Base-by-base conservation (phyloP, 1,140 invertebrate genomes). In the Sinonovacula constricta region DNA sequence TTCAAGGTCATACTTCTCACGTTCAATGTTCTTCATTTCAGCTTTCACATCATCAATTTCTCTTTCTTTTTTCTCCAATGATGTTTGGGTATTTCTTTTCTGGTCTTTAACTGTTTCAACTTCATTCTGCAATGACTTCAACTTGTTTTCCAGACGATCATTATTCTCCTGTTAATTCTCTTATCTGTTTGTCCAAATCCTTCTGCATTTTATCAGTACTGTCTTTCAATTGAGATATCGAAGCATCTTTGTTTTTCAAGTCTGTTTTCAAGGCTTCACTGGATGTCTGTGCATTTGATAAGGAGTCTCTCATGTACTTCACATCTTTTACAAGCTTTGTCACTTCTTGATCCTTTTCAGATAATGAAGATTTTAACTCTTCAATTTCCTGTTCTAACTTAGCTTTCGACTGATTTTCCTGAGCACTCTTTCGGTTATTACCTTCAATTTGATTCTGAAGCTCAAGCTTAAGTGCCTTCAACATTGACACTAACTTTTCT, bases 261-360 rank as follows among this genome's bases (percentile, higher is more conserved):
- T 78, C 75, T 59, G 56, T n/a, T 78, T 69, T 78, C 36, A 62
- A 24, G 22, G 75, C 51, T 36, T 78, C 75, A 60, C 53, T 68
- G 12, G 49, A 70, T 3, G 66, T 78, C n/a, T 78, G 66, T 39
- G 75, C 75, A 63, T 78, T 78, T 53, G 75, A 63, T 24, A 78
- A 63, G 28, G 54, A 60, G 49, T 78, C 75, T 18, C 75, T 57
- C 14, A 78, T n/a, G 60, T 69, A 78, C 24, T 69, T 78, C 3
- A 70, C 30, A 53, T 78, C 75, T 36, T 78, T 78, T 2, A 26
- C 28, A 31, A 62, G 28, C 34, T 70, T 69, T 15, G 15, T 33
- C 53, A 33, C 63, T 63, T 78, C 75, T 15, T 78, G 66, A 18
- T 78, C 75, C 24, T 78, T 78, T 34, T 36, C 49, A 12, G 18